Evolutionary conservation across 2,113 vertebrate species (phyloP).

Genomic region (Pelecanus crispus): DNA sequence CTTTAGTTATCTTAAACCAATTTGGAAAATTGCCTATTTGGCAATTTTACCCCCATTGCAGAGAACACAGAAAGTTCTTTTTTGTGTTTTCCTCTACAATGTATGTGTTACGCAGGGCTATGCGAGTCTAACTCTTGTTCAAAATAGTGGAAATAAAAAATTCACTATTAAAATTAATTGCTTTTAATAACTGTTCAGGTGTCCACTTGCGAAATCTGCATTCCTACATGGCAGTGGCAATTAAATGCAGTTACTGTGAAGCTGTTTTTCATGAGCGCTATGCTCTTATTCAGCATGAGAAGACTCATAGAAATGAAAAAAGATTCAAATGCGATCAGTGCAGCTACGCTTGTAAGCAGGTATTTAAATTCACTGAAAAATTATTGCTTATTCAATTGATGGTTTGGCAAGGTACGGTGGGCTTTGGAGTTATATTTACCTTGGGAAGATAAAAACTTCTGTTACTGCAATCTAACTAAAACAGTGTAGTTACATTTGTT

Average conservation of each 20-base stretch:
- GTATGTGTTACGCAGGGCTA: background rate
- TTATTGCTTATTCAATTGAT: background rate
- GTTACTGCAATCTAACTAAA: background rate
- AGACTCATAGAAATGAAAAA: conserved; percentile 48
- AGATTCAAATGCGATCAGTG: conserved; percentile 49
- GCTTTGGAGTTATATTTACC: background rate
- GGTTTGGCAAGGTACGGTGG: background rate
- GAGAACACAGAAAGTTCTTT: background rate
- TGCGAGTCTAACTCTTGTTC: background rate
- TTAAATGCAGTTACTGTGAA: conserved; percentile 60
- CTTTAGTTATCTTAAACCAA: background rate
- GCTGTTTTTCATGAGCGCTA: conserved; percentile 61
- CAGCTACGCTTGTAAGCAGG: conserved; percentile 55
- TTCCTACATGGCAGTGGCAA: background rate
- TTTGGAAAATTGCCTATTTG: background rate
- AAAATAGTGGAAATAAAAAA: background rate
- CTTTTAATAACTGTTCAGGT: background rate
- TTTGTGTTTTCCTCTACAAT: background rate
- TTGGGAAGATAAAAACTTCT: background rate
- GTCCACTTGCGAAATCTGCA: conserved; percentile 70
- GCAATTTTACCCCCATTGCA: background rate
- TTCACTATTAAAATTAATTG: background rate
- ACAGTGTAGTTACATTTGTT: background rate
- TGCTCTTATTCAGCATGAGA: conserved; percentile 65
- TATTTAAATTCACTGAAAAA: background rate